phyloP scores from a whole-genome alignment of 2,888 invertebrate genomes.

The Drosophila mettleri region DNA sequence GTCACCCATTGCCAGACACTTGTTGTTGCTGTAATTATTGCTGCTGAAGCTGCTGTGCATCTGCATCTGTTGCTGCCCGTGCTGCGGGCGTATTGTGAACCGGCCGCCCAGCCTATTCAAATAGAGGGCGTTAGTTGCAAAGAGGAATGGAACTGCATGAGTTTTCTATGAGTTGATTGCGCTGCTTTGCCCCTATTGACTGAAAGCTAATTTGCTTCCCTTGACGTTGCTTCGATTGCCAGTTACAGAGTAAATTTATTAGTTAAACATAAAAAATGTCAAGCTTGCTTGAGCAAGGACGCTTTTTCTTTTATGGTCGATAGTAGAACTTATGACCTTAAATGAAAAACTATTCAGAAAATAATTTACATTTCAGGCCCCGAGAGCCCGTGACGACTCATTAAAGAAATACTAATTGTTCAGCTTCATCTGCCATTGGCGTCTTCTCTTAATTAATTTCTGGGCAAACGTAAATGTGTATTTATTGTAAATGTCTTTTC shows the following conservation, averaged over 20 bases:
- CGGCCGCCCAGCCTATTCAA: conserved; percentile 83
- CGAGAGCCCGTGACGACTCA: neutral
- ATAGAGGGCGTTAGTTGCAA: neutral
- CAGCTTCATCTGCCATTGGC: neutral
- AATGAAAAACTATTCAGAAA: neutral
- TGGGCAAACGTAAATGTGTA: conserved; percentile 3
- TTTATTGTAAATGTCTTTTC: conserved; percentile 5
- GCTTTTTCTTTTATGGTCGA: neutral
- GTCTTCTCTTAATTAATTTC: neutral
- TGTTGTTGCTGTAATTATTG: conserved; percentile 64
- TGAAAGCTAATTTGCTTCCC: conserved; percentile 47
- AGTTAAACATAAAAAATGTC: neutral
- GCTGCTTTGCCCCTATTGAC: conserved; percentile 52
- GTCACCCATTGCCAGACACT: conserved; percentile 70
- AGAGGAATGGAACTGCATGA: conserved; percentile 12
- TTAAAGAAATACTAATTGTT: neutral
- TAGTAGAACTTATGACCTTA: neutral
- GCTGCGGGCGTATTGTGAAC: conserved; percentile 84
- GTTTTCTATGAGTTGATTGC: conserved; percentile 39
- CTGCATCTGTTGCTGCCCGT: conserved; percentile 83
- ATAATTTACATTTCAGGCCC: too few species aligned
- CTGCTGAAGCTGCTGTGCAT: conserved; percentile 76
- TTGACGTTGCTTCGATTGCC: conserved; percentile 46
- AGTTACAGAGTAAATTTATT: conserved; percentile 19
- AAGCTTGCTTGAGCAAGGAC: neutral